phyloP scores from a whole-genome alignment of 2,888 invertebrate genomes.

The Pycnomerus fuliginosus region DNA sequence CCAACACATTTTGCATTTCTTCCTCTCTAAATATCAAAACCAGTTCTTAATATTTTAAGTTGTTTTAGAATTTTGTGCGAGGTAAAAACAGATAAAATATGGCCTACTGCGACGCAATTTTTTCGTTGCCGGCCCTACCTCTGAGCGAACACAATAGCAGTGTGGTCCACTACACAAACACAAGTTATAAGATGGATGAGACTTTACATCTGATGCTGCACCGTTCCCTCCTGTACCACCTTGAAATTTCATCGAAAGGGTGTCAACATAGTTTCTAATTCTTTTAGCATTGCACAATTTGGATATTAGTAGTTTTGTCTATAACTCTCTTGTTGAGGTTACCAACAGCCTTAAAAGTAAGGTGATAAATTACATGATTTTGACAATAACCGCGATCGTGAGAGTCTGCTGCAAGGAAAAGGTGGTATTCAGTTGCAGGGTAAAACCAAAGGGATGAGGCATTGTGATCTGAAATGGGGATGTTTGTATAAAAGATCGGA shows the following conservation, averaged over 20 bases:
- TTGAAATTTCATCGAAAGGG: slow-evolving; percentile 27
- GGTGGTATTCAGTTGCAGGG: slow-evolving; percentile 20
- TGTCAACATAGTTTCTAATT: no score
- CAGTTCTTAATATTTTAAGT: no score
- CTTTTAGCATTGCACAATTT: no score
- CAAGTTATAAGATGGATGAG: slow-evolving; percentile 50
- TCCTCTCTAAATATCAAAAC: no score
- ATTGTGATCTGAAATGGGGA: slow-evolving; percentile 30
- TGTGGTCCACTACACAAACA: slow-evolving; percentile 52
- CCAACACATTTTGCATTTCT: no score
- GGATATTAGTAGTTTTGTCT: no score
- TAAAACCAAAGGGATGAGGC: slow-evolving; percentile 22
- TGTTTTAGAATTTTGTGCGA: no score
- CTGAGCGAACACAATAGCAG: slow-evolving; percentile 41
- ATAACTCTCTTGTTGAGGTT: no score
- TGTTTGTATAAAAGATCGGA: slow-evolving; percentile 32
- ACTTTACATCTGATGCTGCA: slow-evolving; percentile 40
- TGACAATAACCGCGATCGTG: slow-evolving; percentile 8
- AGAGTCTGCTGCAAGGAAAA: slow-evolving; percentile 14
- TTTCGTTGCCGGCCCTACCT: slow-evolving; percentile 25
- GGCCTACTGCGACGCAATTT: slow-evolving; percentile 16
- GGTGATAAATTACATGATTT: neutral
- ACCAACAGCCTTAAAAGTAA: no score
- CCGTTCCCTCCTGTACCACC: slow-evolving; percentile 33
- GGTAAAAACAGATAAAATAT: no score